phyloP scores from a whole-genome alignment of 1,140 invertebrate genomes.

The Neodiprion pinetum region DNA sequence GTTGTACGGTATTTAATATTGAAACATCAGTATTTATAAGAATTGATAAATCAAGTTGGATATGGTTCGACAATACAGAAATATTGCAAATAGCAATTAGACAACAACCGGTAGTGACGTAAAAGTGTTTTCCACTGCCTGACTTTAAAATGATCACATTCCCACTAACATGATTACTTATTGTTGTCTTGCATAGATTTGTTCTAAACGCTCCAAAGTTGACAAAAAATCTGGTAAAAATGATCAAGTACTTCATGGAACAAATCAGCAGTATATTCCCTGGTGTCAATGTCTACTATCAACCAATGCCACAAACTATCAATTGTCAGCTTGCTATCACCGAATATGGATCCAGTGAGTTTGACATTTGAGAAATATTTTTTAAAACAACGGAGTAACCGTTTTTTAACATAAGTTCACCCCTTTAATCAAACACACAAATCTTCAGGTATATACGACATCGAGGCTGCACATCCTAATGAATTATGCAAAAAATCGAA shows the following conservation, averaged over 20 bases:
- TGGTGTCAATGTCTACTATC: slow-evolving; percentile 62
- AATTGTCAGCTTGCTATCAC: slow-evolving; percentile 74
- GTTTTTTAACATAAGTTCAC: slow-evolving; percentile 7
- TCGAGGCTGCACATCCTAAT: slow-evolving; percentile 44
- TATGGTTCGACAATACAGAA: no score
- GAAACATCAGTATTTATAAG: no score
- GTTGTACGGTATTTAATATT: no score
- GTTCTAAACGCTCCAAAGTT: slow-evolving; percentile 67
- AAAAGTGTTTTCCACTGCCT: no score
- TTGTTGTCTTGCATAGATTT: slow-evolving; percentile 59
- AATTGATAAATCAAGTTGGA: no score
- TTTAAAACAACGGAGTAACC: neutral
- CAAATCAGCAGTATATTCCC: slow-evolving; percentile 62
- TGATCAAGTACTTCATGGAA: slow-evolving; percentile 66
- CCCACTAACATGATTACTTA: neutral
- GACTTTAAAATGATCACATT: no score
- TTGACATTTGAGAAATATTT: slow-evolving; percentile 17
- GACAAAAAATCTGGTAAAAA: slow-evolving; percentile 60
- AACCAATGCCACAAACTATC: slow-evolving; percentile 67
- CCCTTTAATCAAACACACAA: slow-evolving; percentile 3
- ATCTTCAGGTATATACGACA: slow-evolving; percentile 55
- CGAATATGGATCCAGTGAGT: slow-evolving; percentile 68
- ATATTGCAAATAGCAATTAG: no score
- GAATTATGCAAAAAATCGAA: slow-evolving; percentile 58
- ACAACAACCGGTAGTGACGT: no score